Evolutionary conservation across 2,113 vertebrate species (phyloP).

Genomic region (Platichthys flesus): DNA sequence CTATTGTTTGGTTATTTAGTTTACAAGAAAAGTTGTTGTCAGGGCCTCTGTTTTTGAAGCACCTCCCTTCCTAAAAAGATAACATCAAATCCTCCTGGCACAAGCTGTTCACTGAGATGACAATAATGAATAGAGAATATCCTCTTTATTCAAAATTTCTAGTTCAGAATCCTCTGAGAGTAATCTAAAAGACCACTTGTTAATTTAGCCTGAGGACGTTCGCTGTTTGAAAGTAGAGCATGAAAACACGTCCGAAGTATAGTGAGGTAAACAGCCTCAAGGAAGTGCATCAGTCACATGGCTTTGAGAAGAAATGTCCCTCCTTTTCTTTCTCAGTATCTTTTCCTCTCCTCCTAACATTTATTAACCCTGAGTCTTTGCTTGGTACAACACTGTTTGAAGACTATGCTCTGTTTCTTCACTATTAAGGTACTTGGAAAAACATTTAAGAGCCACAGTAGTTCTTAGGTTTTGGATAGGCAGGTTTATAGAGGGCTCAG

Average conservation of each 20-base stretch:
- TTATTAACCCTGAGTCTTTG: not conserved
- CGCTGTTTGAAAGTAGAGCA: not conserved
- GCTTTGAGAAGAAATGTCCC: not conserved
- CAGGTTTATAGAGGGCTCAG: not conserved
- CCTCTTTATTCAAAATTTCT: not conserved
- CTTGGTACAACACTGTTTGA: not conserved
- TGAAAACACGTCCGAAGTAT: not conserved
- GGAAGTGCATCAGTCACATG: constrained; percentile 37
- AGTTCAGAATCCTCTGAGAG: too few species aligned
- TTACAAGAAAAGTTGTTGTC: not conserved
- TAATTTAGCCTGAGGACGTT: not conserved
- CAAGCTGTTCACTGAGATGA: not conserved
- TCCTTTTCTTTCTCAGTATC: not conserved
- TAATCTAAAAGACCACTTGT: not conserved
- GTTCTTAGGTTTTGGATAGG: too few species aligned
- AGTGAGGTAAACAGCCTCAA: constrained; percentile 8
- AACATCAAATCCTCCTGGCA: not conserved
- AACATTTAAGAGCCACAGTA: not conserved
- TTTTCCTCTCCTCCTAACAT: not conserved
- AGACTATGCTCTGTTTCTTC: not conserved
- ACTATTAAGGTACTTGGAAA: not conserved
- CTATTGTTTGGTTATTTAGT: not conserved
- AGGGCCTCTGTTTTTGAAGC: not conserved
- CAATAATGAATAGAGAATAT: not conserved
- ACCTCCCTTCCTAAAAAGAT: not conserved